These are phyloP conservation scores for Chiloscyllium punctatum DNA, from an alignment of 2,797 vertebrate species.

Conservation along the genomic window DNA sequence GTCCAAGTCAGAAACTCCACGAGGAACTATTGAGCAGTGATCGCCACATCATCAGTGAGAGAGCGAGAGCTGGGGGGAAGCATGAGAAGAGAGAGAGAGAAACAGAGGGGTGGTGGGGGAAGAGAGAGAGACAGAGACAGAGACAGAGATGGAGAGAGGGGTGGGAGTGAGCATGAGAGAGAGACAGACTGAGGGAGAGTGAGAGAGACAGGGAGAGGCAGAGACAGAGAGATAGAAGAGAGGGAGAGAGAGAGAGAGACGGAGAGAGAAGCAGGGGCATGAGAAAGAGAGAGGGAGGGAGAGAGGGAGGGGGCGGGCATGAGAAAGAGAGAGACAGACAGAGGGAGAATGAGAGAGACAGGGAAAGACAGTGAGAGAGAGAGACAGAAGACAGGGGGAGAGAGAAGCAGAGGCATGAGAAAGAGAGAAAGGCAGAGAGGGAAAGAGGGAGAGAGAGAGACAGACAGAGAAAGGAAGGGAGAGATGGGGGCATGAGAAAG, in stretches of 20 bases:
- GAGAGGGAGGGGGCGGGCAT: background rate
- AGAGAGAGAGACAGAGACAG: too few relatives aligned
- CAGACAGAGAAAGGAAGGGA: too few relatives aligned
- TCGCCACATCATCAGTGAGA: constrained; percentile 50
- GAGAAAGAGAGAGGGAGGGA: background rate
- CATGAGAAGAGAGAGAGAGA: background rate
- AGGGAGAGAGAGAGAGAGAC: too few relatives aligned
- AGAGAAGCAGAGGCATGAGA: too few relatives aligned
- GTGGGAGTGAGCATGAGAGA: too few relatives aligned
- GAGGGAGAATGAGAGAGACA: background rate
- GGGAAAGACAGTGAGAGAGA: too few relatives aligned
- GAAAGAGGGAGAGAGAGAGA: too few relatives aligned
- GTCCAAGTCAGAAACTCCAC: constrained; percentile 56
- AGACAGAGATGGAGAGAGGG: too few relatives aligned
- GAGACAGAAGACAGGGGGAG: background rate
- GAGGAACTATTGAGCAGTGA: constrained; percentile 45
- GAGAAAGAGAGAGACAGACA: background rate
- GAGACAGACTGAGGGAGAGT: background rate
- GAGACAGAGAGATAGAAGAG: background rate
- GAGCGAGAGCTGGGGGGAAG: background rate
- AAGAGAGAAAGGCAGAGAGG: background rate
- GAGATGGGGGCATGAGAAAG: too few relatives aligned
- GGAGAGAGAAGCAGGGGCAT: background rate
- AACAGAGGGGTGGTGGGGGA: too few relatives aligned
- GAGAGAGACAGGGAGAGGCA: too few relatives aligned